Evolutionary conservation across 2,888 invertebrate genomes (phyloP).

Genomic region (Scelioninae gen. 1): DNA sequence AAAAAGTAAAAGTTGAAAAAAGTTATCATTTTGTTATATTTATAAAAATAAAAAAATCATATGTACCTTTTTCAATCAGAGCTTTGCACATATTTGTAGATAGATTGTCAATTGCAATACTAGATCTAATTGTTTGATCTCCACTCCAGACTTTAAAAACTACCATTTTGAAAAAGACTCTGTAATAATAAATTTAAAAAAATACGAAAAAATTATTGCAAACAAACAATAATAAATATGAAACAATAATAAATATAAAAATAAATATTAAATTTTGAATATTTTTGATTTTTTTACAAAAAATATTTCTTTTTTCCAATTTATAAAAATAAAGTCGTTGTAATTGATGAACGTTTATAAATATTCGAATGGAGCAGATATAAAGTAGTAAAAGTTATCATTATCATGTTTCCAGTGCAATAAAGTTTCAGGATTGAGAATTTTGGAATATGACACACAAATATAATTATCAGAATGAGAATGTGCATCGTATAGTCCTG

Average conservation of each 20-base stretch:
- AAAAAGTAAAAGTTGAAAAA: conserved; percentile 11
- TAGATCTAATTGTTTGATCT: conserved; percentile 28
- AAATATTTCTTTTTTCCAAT: not conserved
- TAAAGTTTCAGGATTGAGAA: conserved; percentile 28
- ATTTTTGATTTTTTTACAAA: too few species aligned
- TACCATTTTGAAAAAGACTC: conserved; percentile 25
- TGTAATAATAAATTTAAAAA: conserved; percentile 8
- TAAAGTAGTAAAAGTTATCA: conserved; percentile 8
- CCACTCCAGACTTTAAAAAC: conserved; percentile 37
- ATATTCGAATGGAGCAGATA: conserved; percentile 43
- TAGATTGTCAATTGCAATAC: conserved; percentile 25
- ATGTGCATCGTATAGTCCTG: conserved; percentile 31
- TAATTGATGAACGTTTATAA: conserved; percentile 6
- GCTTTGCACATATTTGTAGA: conserved; percentile 29
- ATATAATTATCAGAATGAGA: conserved; percentile 26
- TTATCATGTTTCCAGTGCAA: conserved; percentile 10
- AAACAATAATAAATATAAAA: not conserved
- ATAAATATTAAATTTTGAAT: too few species aligned
- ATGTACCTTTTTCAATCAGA: conserved; percentile 36
- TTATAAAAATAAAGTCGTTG: not conserved
- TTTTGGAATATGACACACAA: conserved; percentile 26
- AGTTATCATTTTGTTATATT: conserved; percentile 2
- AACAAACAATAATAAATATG: not conserved
- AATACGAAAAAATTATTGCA: conserved; percentile 2
- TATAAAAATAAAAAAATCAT: not conserved